Evolutionary conservation across 2,797 vertebrate genomes (phyloP), one percentile per base, ranked within the genome.

Genomic region (Callimico goeldii): DNA sequence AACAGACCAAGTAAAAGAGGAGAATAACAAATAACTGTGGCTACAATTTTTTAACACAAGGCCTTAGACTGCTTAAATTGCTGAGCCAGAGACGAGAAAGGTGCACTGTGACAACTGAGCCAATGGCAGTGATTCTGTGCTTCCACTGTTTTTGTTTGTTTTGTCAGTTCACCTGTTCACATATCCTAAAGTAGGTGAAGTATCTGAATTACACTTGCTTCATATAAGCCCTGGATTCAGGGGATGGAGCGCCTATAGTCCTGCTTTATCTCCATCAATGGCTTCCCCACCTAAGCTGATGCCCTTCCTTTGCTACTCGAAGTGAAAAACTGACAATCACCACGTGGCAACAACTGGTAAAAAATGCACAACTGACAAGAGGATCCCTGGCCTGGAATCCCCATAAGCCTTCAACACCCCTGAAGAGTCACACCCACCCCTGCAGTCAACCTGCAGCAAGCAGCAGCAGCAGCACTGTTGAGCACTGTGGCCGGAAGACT

Each of bases 201-300:
- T 5, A 48, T 19, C n/a, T 90, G 52, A 24, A 4, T 77, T 2
- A 36, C 14, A 39, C 26, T n/a, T 10, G 7, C 61, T 30, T 67
- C 50, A 0, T 33, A 8, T 73, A 58, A 41, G 30, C 28, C 50
- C 52, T 61, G 20, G 19, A 28, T 4, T 7, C 24, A 41, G 24
- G n/a, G 19, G 5, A n/a, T 4, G 2, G 55, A n/a, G 22, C 0
- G 0, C 72, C 72, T 24, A 1, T 4, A 22, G 24, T 28, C 36
- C 57, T 36, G 48, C 43, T 82, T 28, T 70, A 55, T 77, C 48
- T 75, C 36, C 33, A 20, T 39, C 46, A 3, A n/a, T 1, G 52
- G 30, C 28, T 4, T 8, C 13, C 26, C 22, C 4, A 48, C 28
- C 92, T 48, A 30, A 79, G 43, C 4, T 24, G 52, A 81, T 24